Conservation (phyloP, 2,888 invertebrate species). For the Pandemis heparana region DNA sequence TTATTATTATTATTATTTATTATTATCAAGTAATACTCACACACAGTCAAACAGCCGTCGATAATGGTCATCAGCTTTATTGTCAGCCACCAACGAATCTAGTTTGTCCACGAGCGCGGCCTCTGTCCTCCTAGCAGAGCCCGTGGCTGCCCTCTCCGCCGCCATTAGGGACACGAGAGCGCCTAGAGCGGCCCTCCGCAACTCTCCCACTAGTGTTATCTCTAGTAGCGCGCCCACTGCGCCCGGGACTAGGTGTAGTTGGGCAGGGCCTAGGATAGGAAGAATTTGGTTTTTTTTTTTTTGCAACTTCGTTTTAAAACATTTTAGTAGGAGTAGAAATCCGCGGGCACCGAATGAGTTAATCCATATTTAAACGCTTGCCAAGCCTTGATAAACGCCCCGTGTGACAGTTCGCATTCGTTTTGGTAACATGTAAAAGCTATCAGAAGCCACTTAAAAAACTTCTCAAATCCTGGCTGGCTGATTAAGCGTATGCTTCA, state of each 20-base stretch:
- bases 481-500: no score
- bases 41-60: constrained; percentile 92
- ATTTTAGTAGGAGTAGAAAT: no score
- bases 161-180: constrained; percentile 99
- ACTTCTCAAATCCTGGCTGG: no score
- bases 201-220: constrained; percentile 95
- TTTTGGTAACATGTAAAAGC: no score
- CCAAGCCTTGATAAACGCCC: no score
- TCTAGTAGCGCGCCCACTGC: constrained; percentile 98
- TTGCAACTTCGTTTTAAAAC: no score
- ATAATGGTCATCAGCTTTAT: constrained; percentile 97
- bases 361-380: no score
- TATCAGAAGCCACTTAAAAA: no score
- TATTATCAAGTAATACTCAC: constrained; percentile 20
- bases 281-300: no score
- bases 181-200: constrained; percentile 95
- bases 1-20: no score
- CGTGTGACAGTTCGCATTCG: no score
- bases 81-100: constrained; percentile 96
- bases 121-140: constrained; percentile 96
- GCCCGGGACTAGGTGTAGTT: constrained; percentile 95
- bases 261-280: constrained; percentile 89
- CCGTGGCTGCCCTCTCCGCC: constrained; percentile 92
- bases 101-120: constrained; percentile 97
- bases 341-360: no score